phyloP scores from a whole-genome alignment of 2,888 invertebrate species.

The Anthophora plumipes region DNA sequence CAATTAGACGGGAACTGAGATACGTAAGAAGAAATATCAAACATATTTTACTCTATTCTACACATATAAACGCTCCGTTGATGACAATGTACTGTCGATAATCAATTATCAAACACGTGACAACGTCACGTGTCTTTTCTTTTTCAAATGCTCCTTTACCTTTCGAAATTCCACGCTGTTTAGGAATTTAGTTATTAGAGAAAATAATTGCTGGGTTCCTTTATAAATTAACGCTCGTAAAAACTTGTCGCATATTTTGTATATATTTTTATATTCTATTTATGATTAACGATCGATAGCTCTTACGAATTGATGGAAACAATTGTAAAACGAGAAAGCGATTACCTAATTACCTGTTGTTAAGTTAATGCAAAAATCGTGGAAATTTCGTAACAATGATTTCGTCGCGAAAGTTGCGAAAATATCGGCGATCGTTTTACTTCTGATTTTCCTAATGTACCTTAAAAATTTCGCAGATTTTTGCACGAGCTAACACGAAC shows the following conservation, averaged over 20 bases:
- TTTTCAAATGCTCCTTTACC: background rate
- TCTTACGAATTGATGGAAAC: slow-evolving; percentile 17
- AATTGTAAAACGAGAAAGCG: slow-evolving; percentile 9
- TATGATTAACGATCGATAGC: slow-evolving; percentile 29
- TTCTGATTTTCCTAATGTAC: background rate
- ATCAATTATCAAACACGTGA: slow-evolving; percentile 8
- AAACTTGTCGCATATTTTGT: slow-evolving; percentile 37
- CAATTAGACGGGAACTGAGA: slow-evolving; percentile 13
- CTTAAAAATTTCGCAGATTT: background rate
- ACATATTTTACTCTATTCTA: slow-evolving; percentile 11
- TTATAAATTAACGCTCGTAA: slow-evolving; percentile 38
- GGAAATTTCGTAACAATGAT: slow-evolving; percentile 5
- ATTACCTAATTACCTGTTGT: background rate
- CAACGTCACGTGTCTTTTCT: background rate
- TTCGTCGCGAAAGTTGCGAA: background rate
- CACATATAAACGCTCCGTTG: background rate
- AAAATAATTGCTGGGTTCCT: slow-evolving; percentile 45
- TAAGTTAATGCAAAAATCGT: slow-evolving; percentile 36
- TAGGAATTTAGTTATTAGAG: slow-evolving; percentile 34
- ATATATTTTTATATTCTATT: slow-evolving; percentile 52
- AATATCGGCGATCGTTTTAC: background rate
- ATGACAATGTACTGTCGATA: background rate
- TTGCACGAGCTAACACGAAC: slow-evolving; percentile 1
- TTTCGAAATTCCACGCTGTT: background rate
- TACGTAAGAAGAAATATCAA: background rate